Conservation (phyloP, 2,888 invertebrate genomes). For the Polyommatus icarus region DNA sequence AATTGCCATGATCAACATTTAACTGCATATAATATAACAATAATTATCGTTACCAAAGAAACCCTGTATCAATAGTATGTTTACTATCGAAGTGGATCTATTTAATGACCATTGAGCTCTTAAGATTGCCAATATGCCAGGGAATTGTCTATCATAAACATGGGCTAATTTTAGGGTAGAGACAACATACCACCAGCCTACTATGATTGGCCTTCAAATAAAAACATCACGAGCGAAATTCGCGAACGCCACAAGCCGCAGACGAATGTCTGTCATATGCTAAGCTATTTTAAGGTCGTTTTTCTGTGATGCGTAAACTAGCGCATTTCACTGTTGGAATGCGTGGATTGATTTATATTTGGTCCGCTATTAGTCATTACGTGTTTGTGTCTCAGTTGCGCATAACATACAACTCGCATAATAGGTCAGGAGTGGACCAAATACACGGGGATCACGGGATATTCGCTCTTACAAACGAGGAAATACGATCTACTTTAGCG, state of each 20-base stretch:
- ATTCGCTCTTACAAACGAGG: neutral
- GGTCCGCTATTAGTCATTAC: conserved; percentile 22
- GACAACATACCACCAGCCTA: neutral
- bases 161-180: too few species aligned
- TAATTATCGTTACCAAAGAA: too few species aligned
- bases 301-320: neutral
- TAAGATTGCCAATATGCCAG: too few species aligned
- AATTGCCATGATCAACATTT: neutral
- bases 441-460: neutral
- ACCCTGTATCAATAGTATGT: too few species aligned
- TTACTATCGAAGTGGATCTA: too few species aligned
- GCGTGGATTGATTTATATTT: conserved; percentile 10
- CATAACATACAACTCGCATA: conserved; percentile 32
- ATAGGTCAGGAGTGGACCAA: conserved; percentile 31
- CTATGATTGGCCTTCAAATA: neutral
- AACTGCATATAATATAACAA: too few species aligned
- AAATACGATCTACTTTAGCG: neutral
- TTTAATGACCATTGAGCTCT: too few species aligned
- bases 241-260: neutral
- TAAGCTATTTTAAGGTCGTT: neutral
- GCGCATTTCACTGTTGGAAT: conserved; percentile 12
- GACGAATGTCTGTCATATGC: neutral
- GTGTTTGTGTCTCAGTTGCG: conserved; percentile 23
- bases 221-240: neutral
- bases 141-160: too few species aligned